These are phyloP conservation scores for Xylophagus ater DNA, from an alignment of 2,888 invertebrate genomes.

Conservation along the genomic window DNA sequence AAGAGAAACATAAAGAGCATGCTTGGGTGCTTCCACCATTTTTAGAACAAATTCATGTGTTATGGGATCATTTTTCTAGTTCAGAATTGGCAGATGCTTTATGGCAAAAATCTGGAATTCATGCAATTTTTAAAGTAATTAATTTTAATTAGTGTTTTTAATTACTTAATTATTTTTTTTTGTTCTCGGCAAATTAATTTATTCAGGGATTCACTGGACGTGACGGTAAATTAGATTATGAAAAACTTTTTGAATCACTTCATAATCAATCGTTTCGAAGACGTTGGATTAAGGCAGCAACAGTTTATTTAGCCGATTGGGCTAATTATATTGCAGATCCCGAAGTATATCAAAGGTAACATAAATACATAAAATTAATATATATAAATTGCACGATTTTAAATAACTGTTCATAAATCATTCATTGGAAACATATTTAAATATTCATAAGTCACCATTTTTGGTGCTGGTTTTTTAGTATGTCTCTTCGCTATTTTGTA, in stretches of 20 bases:
- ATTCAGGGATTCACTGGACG: conserved; percentile 50
- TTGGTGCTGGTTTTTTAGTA: too few relatives aligned
- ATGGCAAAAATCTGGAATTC: conserved; percentile 62
- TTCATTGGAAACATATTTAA: too few relatives aligned
- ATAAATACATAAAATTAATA: conserved; percentile 9
- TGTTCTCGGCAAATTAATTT: neutral
- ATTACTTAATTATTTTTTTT: neutral
- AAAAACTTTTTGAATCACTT: conserved; percentile 61
- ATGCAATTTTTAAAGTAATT: conserved; percentile 49
- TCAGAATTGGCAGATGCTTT: conserved; percentile 65
- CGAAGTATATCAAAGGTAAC: conserved; percentile 59
- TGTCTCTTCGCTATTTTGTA: too few relatives aligned
- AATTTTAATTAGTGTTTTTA: neutral
- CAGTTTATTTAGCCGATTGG: conserved; percentile 62
- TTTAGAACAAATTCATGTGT: conserved; percentile 55
- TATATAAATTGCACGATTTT: too few relatives aligned
- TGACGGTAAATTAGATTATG: conserved; percentile 59
- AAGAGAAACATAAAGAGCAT: conserved; percentile 56
- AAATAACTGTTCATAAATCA: too few relatives aligned
- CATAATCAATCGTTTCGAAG: conserved; percentile 70
- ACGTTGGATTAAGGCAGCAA: conserved; percentile 67
- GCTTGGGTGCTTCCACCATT: conserved; percentile 61
- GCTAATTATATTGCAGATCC: conserved; percentile 65
- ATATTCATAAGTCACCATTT: too few relatives aligned
- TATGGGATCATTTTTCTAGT: conserved; percentile 68